Conservation (phyloP, 2,888 invertebrate genomes). For the Cephus rjabovi region DNA sequence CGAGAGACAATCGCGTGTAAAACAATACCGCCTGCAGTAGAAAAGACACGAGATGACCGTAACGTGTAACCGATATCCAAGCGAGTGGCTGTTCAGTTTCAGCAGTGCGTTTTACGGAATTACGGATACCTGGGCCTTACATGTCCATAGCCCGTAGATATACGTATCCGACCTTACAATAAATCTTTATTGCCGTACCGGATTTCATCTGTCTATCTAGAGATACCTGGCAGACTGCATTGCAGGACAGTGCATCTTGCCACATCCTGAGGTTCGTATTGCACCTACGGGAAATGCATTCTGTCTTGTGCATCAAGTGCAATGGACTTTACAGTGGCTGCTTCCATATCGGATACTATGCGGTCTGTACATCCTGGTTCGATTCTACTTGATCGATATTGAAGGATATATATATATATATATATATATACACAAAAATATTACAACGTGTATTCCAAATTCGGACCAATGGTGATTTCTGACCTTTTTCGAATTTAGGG, state of each 20-base stretch:
- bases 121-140: background rate
- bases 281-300: slow-evolving; percentile 20
- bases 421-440: background rate
- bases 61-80: slow-evolving; percentile 32
- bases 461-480: too few species aligned
- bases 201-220: slow-evolving; percentile 35
- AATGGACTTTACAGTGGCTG: background rate
- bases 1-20: slow-evolving; percentile 57
- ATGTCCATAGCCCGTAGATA: background rate
- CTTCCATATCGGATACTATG: background rate
- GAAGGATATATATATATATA: background rate
- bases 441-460: too few species aligned
- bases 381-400: background rate
- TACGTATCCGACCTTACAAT: background rate
- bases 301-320: background rate
- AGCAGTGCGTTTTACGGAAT: background rate
- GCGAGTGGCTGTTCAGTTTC: slow-evolving; percentile 21
- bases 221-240: background rate
- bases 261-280: slow-evolving; percentile 58
- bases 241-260: slow-evolving; percentile 26
- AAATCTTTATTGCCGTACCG: slow-evolving; percentile 50
- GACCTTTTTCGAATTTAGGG: too few species aligned
- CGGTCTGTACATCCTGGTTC: background rate
- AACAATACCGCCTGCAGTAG: slow-evolving; percentile 60
- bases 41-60: slow-evolving; percentile 25